phyloP scores from a whole-genome alignment of 2,797 vertebrate genomes.

The Spinus olivaceus region DNA sequence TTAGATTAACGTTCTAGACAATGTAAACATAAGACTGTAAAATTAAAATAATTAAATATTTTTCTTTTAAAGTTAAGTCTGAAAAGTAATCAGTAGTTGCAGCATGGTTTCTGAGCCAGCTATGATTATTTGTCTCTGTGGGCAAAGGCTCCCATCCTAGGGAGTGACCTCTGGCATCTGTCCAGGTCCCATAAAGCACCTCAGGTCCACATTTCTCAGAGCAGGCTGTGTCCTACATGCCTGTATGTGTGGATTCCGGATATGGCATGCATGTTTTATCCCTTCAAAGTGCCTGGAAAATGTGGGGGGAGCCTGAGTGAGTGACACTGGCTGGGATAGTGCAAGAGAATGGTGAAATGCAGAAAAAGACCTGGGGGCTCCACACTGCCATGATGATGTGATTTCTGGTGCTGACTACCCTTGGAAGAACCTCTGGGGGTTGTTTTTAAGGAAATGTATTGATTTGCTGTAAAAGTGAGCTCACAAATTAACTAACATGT shows the following conservation, averaged over 20 bases:
- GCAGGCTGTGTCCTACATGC: background rate
- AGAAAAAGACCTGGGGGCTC: background rate
- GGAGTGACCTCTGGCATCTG: background rate
- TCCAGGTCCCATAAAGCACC: background rate
- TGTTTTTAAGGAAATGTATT: background rate
- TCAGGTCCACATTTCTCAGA: background rate
- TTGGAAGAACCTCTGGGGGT: background rate
- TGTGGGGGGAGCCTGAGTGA: background rate
- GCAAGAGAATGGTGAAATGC: background rate
- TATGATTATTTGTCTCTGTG: background rate
- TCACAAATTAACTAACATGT: background rate
- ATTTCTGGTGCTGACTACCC: background rate
- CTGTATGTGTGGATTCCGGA: rapidly evolving
- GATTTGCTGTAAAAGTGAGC: background rate
- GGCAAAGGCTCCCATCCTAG: background rate
- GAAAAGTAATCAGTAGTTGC: background rate
- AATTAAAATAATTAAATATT: background rate
- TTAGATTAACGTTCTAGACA: background rate
- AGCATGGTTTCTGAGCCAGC: background rate
- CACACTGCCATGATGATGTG: background rate
- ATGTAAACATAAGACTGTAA: background rate
- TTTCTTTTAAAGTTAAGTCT: background rate
- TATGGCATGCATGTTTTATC: background rate
- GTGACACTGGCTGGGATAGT: background rate
- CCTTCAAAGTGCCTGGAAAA: background rate